Percentiles rank a stretch among this genome's conserved stretches.
Conservation (phyloP, 2,113 vertebrate genomes). For the Microtus montanus region DNA sequence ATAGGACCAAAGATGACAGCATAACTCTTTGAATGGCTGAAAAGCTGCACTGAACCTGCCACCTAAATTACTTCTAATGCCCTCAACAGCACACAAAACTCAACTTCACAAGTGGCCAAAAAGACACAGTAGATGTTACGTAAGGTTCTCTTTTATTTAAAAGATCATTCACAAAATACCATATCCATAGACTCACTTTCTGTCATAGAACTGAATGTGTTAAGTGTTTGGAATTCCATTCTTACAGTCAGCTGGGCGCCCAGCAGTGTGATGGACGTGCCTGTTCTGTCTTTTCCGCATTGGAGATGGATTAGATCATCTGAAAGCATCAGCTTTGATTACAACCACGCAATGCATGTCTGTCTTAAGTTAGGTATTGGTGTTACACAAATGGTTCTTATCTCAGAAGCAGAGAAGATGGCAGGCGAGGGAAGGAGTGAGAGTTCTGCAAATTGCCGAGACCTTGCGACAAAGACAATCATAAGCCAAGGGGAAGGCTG, state of each 20-base stretch:
- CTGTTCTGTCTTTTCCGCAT: slow-evolving; percentile 84
- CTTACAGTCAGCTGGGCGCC: slow-evolving; percentile 82
- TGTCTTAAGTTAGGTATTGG: slow-evolving; percentile 85
- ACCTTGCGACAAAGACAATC: slow-evolving; percentile 65
- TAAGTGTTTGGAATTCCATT: slow-evolving; percentile 86
- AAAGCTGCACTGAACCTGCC: background rate
- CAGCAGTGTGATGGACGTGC: slow-evolving; percentile 79
- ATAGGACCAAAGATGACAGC: background rate
- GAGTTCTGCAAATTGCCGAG: slow-evolving; percentile 82
- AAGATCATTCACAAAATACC: slow-evolving; percentile 94
- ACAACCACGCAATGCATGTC: slow-evolving; percentile 88
- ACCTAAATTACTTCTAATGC: background rate
- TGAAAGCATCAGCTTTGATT: slow-evolving; percentile 82
- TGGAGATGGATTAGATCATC: slow-evolving; percentile 83
- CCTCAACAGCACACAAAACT: background rate
- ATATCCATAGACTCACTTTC: slow-evolving; percentile 90
- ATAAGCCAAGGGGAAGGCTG: background rate
- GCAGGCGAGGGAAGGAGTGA: slow-evolving; percentile 74
- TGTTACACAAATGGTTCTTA: slow-evolving; percentile 91
- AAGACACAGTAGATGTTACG: slow-evolving; percentile 83
- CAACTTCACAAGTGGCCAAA: slow-evolving; percentile 30
- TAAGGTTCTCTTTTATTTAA: slow-evolving; percentile 92
- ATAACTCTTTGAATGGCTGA: background rate
- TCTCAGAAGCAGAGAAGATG: slow-evolving; percentile 83
- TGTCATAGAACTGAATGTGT: slow-evolving; percentile 90